These are phyloP conservation scores for Procambarus virginalis DNA, from an alignment of 1,140 invertebrate genomes.

Conservation along the genomic window DNA sequence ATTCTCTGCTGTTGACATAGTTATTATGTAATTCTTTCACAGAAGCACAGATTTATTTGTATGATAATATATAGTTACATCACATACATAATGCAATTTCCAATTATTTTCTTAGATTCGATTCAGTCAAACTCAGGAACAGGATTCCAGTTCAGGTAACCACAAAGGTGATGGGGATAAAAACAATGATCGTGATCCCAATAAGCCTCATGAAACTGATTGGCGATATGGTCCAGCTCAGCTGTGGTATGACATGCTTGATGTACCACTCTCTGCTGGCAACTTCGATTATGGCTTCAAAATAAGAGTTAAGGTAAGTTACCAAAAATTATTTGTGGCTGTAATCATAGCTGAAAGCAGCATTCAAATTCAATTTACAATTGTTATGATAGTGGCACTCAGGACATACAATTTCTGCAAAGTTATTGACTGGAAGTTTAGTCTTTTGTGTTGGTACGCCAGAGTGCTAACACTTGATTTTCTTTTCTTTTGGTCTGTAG, in stretches of 20 bases:
- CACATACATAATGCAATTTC: too few relatives aligned
- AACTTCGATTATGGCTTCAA: constrained; percentile 98
- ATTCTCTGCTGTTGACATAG: too few relatives aligned
- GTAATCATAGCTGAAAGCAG: neutral
- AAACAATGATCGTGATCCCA: constrained; percentile 72
- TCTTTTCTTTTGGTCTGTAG: too few relatives aligned
- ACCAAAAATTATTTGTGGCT: neutral
- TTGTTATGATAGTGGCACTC: too few relatives aligned
- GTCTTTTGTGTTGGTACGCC: too few relatives aligned
- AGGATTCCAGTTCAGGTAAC: constrained; percentile 64
- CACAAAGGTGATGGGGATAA: constrained; percentile 70
- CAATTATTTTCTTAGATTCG: constrained; percentile 19
- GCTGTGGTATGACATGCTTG: constrained; percentile 97
- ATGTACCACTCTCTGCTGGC: constrained; percentile 92
- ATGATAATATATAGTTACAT: too few relatives aligned
- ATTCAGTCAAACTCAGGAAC: constrained; percentile 75
- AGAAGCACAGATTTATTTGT: too few relatives aligned
- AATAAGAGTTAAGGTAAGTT: constrained; percentile 64
- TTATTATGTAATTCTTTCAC: too few relatives aligned
- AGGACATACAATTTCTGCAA: too few relatives aligned
- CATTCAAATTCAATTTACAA: too few relatives aligned
- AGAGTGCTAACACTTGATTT: too few relatives aligned
- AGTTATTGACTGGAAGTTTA: too few relatives aligned
- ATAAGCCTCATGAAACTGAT: constrained; percentile 87
- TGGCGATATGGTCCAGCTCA: constrained; percentile 98